Evolutionary conservation across 2,113 vertebrate species (phyloP).

Genomic region (Pleuronectes platessa): DNA sequence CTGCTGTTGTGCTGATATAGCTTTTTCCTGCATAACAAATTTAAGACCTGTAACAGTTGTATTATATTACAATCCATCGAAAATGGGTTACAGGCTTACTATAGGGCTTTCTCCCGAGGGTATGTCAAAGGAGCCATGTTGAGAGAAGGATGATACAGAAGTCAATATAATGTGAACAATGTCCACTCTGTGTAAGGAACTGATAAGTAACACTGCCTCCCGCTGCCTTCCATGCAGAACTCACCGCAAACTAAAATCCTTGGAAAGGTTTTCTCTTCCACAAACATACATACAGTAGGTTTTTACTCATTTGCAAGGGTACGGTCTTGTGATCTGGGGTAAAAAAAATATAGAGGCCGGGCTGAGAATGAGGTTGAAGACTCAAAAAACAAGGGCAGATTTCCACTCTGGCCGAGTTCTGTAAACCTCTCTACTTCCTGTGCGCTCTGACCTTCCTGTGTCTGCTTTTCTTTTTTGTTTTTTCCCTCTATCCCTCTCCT

Average conservation of each 20-base stretch:
- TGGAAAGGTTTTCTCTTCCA: background rate
- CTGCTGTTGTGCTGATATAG: background rate
- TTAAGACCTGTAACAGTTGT: background rate
- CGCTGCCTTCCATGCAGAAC: background rate
- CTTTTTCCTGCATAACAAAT: background rate
- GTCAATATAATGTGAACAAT: background rate
- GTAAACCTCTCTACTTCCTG: constrained; percentile 66
- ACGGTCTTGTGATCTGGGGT: constrained; percentile 25
- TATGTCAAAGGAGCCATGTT: background rate
- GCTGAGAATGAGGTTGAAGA: constrained; percentile 26
- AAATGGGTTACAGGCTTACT: background rate
- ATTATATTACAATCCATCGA: background rate
- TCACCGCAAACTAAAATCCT: no score
- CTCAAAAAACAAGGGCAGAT: constrained; percentile 21
- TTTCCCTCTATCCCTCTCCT: background rate
- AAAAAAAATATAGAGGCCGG: constrained; percentile 1
- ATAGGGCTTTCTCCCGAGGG: background rate
- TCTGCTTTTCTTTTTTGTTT: constrained; percentile 20
- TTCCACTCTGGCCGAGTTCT: constrained; percentile 29
- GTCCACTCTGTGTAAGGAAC: background rate
- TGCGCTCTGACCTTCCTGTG: constrained; percentile 50
- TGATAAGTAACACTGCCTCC: no score
- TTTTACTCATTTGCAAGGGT: constrained; percentile 12
- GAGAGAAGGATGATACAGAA: no score
- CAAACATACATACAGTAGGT: background rate